These are phyloP conservation scores for Benthochromis sp. DNA, from an alignment of 2,113 vertebrate genomes.

Conservation along the genomic window DNA sequence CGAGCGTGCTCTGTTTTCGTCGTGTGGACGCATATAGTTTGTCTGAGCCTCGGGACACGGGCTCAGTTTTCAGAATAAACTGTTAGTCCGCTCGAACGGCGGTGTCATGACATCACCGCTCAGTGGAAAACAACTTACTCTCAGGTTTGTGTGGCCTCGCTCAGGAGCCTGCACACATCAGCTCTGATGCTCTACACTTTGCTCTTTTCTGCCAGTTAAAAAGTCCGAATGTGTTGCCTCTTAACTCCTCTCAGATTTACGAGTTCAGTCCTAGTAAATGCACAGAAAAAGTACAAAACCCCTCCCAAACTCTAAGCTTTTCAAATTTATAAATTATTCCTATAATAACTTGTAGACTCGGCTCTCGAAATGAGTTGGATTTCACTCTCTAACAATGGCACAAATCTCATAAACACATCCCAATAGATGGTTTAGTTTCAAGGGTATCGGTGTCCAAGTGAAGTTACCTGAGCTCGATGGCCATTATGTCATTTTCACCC, in stretches of 20 bases:
- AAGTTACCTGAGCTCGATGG: conserved; percentile 56
- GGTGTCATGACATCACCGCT: conserved; percentile 44
- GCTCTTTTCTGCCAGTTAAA: not conserved
- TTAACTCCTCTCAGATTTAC: not conserved
- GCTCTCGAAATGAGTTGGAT: not conserved
- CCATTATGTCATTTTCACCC: conserved; percentile 56
- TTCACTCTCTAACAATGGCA: not conserved
- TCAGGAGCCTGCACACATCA: not conserved
- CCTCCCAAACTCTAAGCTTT: not conserved
- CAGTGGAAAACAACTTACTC: conserved; percentile 23
- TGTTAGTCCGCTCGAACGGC: not conserved
- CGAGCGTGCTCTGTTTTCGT: not conserved
- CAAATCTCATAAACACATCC: conserved; percentile 23
- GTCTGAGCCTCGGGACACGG: conserved; percentile 47
- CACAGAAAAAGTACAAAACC: not conserved
- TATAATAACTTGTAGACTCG: not conserved
- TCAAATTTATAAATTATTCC: not conserved
- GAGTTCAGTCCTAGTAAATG: not conserved
- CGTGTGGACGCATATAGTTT: conserved; percentile 22
- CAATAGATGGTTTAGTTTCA: conserved; percentile 43
- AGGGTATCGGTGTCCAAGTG: conserved; percentile 49
- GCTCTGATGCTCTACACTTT: not conserved
- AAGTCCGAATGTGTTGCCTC: not conserved
- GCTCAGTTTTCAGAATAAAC: conserved; percentile 55
- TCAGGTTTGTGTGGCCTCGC: not conserved